Evolutionary conservation across 2,888 invertebrate species (phyloP), one percentile per base, ranked within the genome.

Genomic region (Sympetrum striolatum): DNA sequence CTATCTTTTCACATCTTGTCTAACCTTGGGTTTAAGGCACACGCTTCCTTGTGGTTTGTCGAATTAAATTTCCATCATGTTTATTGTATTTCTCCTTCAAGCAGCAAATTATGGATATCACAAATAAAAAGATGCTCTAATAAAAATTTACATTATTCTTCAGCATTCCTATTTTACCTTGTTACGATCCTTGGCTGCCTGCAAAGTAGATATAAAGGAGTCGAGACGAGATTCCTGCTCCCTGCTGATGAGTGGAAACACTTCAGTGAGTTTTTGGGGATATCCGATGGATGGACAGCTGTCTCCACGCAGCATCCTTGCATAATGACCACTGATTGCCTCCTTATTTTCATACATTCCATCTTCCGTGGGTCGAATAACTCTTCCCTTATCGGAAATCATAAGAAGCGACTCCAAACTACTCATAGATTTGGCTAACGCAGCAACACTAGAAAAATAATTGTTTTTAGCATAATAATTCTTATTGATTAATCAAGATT

Each of bases 201-300:
- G 92, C 0, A 96, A 93, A 81, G 93, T 93, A 0, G 93, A 93
- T 0, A 96, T 93, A 12, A 95, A 94, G 8, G 92, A 90, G 92
- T 96, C 95, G 0, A 96, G 93, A 1, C 95, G 94, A 35, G 93
- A 94, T 92, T 95, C 95, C 92, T 95, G 95, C 12, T 94, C 93
- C 0, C 95, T 94, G 2, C 93, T 93, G 91, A 94, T 93, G 5
- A 93, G 91, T 37, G 94, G 93, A 4, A 94, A 92, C 0, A 93
- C 91, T 91, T 93, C 93, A 90, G 93, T 93, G 35, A 92, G 92
- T 91, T 93, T 93, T 80, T 92, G 44, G 48, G 91, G 90, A 90
- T 93, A 90, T 0, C 90, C 94, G 94, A 94, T 94, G 94, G 91
- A 93, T 94, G 94, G 95, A 94, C 91, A 94, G 94, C 90, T 95